Conservation (phyloP, 1,140 invertebrate genomes). For the Cotesia glomerata region DNA sequence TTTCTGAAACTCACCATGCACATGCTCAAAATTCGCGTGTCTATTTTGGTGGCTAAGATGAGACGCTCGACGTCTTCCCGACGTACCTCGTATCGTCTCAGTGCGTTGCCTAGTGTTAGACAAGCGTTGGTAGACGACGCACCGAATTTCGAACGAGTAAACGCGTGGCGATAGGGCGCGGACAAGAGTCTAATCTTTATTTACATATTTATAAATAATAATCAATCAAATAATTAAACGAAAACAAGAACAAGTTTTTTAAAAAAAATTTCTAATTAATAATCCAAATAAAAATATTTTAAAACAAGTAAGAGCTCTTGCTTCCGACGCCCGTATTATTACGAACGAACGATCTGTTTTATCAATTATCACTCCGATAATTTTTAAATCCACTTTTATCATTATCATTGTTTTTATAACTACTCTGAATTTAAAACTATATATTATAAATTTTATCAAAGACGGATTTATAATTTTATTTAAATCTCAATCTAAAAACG, state of each 20-base stretch:
- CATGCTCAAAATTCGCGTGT: constrained; percentile 48
- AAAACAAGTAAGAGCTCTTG: constrained; percentile 12
- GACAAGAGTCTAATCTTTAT: neutral
- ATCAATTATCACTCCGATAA: constrained; percentile 21
- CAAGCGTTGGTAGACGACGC: constrained; percentile 56
- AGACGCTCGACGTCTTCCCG: constrained; percentile 13
- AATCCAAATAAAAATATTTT: constrained; percentile 29
- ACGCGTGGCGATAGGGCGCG: constrained; percentile 18
- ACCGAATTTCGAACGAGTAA: constrained; percentile 39
- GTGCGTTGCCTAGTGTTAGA: constrained; percentile 55
- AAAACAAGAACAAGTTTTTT: neutral
- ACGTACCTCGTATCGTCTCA: constrained; percentile 43
- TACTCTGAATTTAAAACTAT: no score
- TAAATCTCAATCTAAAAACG: constrained; percentile 26
- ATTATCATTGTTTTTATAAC: no score
- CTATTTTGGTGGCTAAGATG: constrained; percentile 50
- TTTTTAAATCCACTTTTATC: neutral
- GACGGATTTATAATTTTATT: constrained; percentile 12
- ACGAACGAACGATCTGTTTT: constrained; percentile 50
- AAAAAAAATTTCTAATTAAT: neutral
- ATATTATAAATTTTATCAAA: neutral
- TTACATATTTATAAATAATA: neutral
- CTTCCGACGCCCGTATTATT: constrained; percentile 42
- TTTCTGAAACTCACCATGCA: constrained; percentile 27
- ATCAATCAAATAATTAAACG: neutral